Conservation (phyloP, 1,140 invertebrate genomes). For the Hycleus phaleratus region DNA sequence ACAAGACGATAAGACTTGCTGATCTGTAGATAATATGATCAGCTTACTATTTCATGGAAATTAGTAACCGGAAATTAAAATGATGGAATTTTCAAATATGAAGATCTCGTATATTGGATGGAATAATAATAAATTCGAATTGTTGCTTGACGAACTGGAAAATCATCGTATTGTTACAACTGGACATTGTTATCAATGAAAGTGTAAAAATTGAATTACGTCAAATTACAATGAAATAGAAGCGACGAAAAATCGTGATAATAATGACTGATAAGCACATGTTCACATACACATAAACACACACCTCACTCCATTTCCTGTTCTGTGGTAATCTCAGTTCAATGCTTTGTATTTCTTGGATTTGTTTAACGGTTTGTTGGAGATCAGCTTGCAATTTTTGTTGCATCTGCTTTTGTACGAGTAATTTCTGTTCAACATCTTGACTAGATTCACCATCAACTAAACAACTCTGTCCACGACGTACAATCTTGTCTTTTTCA, state of each 20-base stretch:
- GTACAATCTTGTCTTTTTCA: conserved; percentile 32
- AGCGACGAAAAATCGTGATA: background rate
- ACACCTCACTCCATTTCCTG: conserved; percentile 38
- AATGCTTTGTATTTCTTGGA: conserved; percentile 40
- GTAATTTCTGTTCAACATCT: conserved; percentile 35
- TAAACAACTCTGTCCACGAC: conserved; percentile 22
- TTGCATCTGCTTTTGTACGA: conserved; percentile 39
- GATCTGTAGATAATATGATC: too few relatives aligned
- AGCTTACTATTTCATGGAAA: too few relatives aligned
- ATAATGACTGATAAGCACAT: background rate
- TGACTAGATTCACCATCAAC: conserved; percentile 26
- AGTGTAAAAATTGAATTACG: too few relatives aligned
- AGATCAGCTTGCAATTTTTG: conserved; percentile 41
- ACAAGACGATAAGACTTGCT: too few relatives aligned
- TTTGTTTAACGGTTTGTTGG: conserved; percentile 40
- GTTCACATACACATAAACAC: background rate
- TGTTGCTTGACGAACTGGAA: too few relatives aligned
- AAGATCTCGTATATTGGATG: too few relatives aligned
- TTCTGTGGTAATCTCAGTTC: conserved; percentile 40
- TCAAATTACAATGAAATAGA: background rate
- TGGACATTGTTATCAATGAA: too few relatives aligned
- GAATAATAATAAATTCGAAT: too few relatives aligned
- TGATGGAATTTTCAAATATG: too few relatives aligned
- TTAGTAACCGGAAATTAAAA: too few relatives aligned
- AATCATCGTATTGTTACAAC: too few relatives aligned